Base-by-base conservation (phyloP, 2,113 vertebrate genomes). In the Pagrus major region DNA sequence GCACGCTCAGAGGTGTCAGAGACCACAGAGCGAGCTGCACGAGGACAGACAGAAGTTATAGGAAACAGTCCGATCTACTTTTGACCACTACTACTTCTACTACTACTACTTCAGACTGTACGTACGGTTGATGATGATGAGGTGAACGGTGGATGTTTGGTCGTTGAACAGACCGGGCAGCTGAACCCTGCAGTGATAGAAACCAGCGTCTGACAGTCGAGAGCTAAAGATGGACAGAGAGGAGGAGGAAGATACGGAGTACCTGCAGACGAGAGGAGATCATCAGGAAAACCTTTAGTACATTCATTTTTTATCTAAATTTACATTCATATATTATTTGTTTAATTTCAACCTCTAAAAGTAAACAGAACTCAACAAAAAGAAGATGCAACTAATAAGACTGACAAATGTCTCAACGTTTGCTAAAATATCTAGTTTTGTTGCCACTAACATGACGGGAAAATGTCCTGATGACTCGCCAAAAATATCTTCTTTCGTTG, bases 91-190 rank as follows among this genome's bases (percentile, higher is more conserved):
- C n/a, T n/a, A n/a, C n/a, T n/a, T n/a, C n/a, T n/a, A n/a, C n/a
- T n/a, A n/a, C n/a, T n/a, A n/a, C n/a, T n/a, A n/a, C n/a, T n/a
- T 3, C 7, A 47, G 21, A 8, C 1, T 58, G 49, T 41, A 74
- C 91, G 27, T 71, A 93, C 92, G 49, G 33, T 5, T 66, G 71
- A 75, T 52, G 78, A 94, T 69, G 66, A 93, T 89, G 25, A 94
- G 90, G 78, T 86, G 82, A 15, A 94, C 37, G 33, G 21, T 78
- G 69, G 59, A 41, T 0, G 78, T 92, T 11, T 81, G 75, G 84
- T 95, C 94, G 21, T 95, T 94, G 78, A 95, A 95, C 12, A 56
- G 78, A 3, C 93, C 94, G 0, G 92, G 85, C 14, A 94, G 78
- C 64, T 93, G 81, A 6, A 94, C 86, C 58, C 94, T 87, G 71